Percentiles rank a stretch among this genome's conserved stretches.
phyloP scores from a whole-genome alignment of 1,140 invertebrate species.

The Ips nitidus region DNA sequence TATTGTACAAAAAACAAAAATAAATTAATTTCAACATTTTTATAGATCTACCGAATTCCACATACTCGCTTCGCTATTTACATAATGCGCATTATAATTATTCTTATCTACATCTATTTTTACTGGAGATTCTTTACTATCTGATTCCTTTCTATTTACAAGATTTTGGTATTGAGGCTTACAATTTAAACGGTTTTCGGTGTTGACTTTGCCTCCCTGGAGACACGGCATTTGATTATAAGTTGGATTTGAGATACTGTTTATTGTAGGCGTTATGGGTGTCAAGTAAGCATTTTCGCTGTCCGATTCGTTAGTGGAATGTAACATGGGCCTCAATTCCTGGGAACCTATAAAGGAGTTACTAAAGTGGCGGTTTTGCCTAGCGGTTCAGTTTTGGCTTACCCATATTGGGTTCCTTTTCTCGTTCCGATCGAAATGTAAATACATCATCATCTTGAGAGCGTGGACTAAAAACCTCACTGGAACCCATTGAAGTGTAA shows the following conservation, averaged over 20 bases:
- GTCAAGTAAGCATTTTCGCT: slow-evolving; percentile 48
- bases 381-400: background rate
- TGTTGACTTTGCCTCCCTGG: background rate
- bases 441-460: slow-evolving; percentile 18
- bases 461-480: slow-evolving; percentile 53
- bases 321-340: slow-evolving; percentile 62
- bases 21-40: background rate
- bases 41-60: slow-evolving; percentile 29
- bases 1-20: no score
- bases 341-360: slow-evolving; percentile 36
- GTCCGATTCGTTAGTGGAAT: slow-evolving; percentile 53
- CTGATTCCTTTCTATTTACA: slow-evolving; percentile 11
- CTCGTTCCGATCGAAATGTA: slow-evolving; percentile 9
- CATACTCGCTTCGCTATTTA: slow-evolving; percentile 22
- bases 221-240: slow-evolving; percentile 41
- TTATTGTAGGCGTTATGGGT: slow-evolving; percentile 36
- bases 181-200: slow-evolving; percentile 56
- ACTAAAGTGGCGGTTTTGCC: background rate
- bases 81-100: slow-evolving; percentile 19
- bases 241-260: slow-evolving; percentile 47
- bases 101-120: slow-evolving; percentile 1
- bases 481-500: slow-evolving; percentile 53
- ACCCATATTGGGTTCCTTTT: slow-evolving; percentile 3
- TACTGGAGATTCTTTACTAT: slow-evolving; percentile 7
- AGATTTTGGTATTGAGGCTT: slow-evolving; percentile 58